Evolutionary conservation across 2,797 vertebrate genomes (phyloP).

Genomic region (Tangara arthus): DNA sequence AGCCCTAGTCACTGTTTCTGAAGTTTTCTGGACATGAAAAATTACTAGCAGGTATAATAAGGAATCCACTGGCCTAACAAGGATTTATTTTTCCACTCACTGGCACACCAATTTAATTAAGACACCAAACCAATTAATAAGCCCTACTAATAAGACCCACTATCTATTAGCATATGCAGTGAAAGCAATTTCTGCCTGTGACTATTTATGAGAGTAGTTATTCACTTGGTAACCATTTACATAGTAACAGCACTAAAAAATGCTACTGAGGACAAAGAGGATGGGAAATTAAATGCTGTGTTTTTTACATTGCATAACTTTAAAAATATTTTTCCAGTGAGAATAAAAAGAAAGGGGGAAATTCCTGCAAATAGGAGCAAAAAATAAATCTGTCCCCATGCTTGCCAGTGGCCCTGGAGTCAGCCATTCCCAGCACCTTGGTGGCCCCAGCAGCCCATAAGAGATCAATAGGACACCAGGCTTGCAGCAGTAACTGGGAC

Average conservation of each 20-base stretch:
- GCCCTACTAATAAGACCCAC: constrained; percentile 11
- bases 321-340: neutral
- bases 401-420: neutral
- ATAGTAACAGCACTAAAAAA: constrained; percentile 19
- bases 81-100: constrained; percentile 17
- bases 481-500: neutral
- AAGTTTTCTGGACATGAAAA: neutral
- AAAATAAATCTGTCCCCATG: neutral
- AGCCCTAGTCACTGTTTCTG: neutral
- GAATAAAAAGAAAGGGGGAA: neutral
- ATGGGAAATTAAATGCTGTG: neutral
- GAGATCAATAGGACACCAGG: neutral
- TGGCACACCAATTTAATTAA: constrained; percentile 41
- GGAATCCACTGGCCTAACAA: neutral
- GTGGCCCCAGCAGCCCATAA: neutral
- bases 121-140: constrained; percentile 52
- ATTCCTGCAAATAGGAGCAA: neutral
- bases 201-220: constrained; percentile 28
- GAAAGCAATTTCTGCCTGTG: constrained; percentile 31
- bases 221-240: constrained; percentile 24
- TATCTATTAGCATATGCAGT: constrained; percentile 24
- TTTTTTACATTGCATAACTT: neutral
- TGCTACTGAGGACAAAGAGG: neutral
- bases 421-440: neutral
- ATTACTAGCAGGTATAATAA: neutral